These are phyloP conservation scores for Chrysemys picta DNA, from an alignment of 2,113 vertebrate genomes.

Conservation along the genomic window DNA sequence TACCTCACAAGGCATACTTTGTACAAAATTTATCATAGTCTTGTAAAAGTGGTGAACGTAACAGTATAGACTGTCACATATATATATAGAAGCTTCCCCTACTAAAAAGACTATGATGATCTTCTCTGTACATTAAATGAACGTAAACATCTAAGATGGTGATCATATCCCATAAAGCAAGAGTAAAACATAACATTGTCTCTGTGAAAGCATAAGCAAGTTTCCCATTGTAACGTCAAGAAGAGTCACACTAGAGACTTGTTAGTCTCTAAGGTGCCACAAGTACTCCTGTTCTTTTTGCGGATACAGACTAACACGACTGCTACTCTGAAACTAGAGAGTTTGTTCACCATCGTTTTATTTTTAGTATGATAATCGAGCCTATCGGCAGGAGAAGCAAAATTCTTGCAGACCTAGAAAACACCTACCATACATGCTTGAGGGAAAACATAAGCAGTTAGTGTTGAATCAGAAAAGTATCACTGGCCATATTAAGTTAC, in stretches of 20 bases:
- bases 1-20: no score
- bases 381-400: neutral
- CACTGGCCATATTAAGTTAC: neutral
- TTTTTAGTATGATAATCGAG: neutral
- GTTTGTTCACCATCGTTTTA: neutral
- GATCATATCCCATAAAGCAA: neutral
- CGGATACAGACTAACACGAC: no score
- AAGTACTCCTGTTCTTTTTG: no score
- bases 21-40: no score
- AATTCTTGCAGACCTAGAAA: neutral
- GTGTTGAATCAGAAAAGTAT: neutral
- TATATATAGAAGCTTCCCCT: neutral
- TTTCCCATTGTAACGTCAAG: neutral
- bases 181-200: neutral
- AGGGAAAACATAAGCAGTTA: neutral
- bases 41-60: no score
- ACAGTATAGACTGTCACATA: neutral
- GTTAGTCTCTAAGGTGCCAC: no score
- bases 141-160: neutral
- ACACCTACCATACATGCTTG: neutral
- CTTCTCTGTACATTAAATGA: slow-evolving; percentile 4
- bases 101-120: neutral
- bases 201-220: neutral
- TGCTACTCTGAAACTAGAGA: neutral
- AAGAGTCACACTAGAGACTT: neutral